Base-by-base conservation (phyloP, 2,888 invertebrate species). In the Nephrotoma guestfalica region DNA sequence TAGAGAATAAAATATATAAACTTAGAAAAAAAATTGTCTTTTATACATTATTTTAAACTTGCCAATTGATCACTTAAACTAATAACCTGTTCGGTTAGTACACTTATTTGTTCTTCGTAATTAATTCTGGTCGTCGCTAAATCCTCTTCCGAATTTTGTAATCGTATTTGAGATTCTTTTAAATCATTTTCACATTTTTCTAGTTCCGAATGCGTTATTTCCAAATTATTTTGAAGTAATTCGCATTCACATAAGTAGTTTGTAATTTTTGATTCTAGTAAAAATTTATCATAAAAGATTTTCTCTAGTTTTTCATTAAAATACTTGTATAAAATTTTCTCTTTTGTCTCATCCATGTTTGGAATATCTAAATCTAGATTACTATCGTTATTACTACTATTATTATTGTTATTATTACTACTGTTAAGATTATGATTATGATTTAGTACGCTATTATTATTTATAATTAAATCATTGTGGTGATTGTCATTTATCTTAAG, bases 31-130 rank as follows among this genome's bases (percentile, higher is more conserved):
- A 40, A 47, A 41, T 6, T 42, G 84, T 85, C 43, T 18, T 18
- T 42, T 15, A 41, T 15, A 85, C 15, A 85, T 45, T 51, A 40
- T 89, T 91, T 91, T 88, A 90, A 90, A 86, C 90, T 90, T 86
- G 97, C 94, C 86, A 98, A 93, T 92, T 97, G 97, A 89, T 98
- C 98, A 91, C 93, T 97, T 93, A 93, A 91, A 85, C 92, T 93
- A 47, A 94, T 94, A 87, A 94, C 93, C 91, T 94, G 94, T 88
- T 94, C 94, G 5, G 94, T 93, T 47, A 94, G 91, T 83, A 94
- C 93, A 0, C 92, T 93, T 90, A 94, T 93, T 90, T 94, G 94
- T 88, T 94, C 92, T 89, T 94, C 94, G 90, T 95, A 95, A 91
- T 95, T 95, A 88, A 92, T 92, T 0, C 94, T 93, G 15, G 94